Base-by-base conservation (phyloP, 2,113 vertebrate genomes). In the Pipa parva region DNA sequence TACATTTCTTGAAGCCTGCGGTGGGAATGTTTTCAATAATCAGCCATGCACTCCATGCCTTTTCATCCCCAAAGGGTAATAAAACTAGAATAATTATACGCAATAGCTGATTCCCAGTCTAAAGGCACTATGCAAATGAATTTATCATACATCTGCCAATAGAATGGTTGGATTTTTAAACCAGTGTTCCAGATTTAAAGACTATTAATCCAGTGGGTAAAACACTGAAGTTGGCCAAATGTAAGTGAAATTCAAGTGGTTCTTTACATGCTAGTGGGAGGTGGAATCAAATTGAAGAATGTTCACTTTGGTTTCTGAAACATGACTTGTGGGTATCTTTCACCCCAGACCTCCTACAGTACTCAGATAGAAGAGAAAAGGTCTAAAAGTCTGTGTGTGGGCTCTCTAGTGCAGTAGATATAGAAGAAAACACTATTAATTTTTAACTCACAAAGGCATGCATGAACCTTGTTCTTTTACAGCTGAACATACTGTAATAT, bases 291-390 rank as follows among this genome's bases (percentile, higher is more conserved):
- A 29, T 49, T 61, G 66, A 70, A 70, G 66, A 58, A 70, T 70
- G 51, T 61, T 24, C 65, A 70, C 57, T 54, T 70, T 70, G 57
- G 57, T 61, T 70, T 70, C 36, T 52, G 56, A 68, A 68, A 48
- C 56, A 51, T 59, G 58, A 58, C 49, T 58, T 61, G 66, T 70
- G 66, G 65, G 56, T 68, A 51, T 15, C n/a, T 29, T 12, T 57
- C n/a, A 61, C 24, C 25, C 45, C n/a, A 61, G 58, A 70, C 66
- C 66, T 70, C 66, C 66, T 61, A 70, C 66, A n/a, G n/a, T n/a
- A n/a, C n/a, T 31, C 29, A 28, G 58, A 33, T 22, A 28, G 46
- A 52, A 37, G 45, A 59, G 64, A 48, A 50, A 69, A 52, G 42
- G 33, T 20, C 58, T 61, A 50, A 31, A 52, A 18, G 27, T 28